Conservation (phyloP, 2,113 vertebrate species). For the Aphyosemion australe region DNA sequence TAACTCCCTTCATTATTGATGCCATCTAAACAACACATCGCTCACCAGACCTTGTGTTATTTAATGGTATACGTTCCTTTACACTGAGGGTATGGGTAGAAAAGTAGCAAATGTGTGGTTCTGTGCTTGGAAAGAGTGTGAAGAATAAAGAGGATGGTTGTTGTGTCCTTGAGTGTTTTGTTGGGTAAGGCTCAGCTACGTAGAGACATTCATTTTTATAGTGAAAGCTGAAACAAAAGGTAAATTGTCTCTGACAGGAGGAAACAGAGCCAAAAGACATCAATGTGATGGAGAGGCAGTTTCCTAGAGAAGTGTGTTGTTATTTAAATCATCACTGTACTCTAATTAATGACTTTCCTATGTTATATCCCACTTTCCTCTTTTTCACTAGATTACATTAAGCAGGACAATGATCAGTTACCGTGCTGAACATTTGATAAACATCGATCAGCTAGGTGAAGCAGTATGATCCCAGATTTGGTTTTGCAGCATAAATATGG, state of each 20-base stretch:
- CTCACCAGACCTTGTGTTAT: conserved; percentile 50
- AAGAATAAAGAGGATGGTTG: conserved; percentile 9
- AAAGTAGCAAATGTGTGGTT: conserved; percentile 14
- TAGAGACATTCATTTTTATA: conserved; percentile 10
- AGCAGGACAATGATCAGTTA: too few relatives aligned
- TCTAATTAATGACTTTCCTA: background rate
- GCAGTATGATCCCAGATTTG: too few relatives aligned
- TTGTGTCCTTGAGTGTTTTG: conserved; percentile 14
- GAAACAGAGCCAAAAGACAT: conserved; percentile 6
- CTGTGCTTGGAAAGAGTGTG: conserved; percentile 1
- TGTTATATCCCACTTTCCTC: background rate
- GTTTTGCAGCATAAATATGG: too few relatives aligned
- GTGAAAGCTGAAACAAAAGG: conserved; percentile 4
- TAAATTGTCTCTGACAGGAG: conserved; percentile 28
- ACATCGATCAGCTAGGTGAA: too few relatives aligned
- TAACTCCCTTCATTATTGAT: conserved; percentile 48
- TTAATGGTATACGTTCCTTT: conserved; percentile 42
- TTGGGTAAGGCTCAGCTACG: conserved; percentile 14
- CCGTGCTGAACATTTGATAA: too few relatives aligned
- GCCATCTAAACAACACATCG: conserved; percentile 62
- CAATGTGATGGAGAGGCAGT: background rate
- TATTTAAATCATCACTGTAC: background rate
- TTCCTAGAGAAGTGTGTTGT: conserved; percentile 1
- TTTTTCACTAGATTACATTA: too few relatives aligned
- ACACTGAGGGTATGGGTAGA: conserved; percentile 22